Conservation (phyloP, 2,113 vertebrate species). For the Callipepla californica region DNA sequence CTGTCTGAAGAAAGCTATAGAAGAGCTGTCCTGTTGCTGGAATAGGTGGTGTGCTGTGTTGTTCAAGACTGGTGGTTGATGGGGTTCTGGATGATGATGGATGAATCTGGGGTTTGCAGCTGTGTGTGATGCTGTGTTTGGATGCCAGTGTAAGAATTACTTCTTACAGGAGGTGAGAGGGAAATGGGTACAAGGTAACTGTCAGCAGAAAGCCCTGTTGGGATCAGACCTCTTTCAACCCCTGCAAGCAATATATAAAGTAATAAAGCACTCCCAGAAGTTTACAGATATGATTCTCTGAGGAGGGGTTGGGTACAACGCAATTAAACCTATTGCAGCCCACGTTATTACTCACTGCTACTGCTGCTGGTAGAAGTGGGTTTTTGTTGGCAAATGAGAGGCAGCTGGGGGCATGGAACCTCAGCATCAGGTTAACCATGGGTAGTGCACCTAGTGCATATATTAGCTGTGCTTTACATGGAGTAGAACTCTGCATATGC, state of each 20-base stretch:
- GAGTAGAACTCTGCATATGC: too few species aligned
- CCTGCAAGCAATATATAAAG: neutral
- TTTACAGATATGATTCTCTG: neutral
- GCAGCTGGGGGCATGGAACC: neutral
- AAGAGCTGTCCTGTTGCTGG: neutral
- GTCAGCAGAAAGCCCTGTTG: neutral
- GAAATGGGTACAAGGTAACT: neutral
- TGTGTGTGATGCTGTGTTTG: neutral
- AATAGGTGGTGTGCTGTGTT: fast-evolving
- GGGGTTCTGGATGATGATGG: neutral
- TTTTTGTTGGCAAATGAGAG: neutral
- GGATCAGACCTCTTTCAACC: neutral
- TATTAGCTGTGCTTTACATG: neutral
- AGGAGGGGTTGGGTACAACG: fast-evolving
- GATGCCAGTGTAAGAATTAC: neutral
- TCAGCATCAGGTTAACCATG: neutral
- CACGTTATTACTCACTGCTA: fast-evolving
- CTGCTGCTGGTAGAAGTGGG: neutral
- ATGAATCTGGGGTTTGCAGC: neutral
- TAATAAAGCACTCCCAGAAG: neutral
- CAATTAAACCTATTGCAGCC: neutral
- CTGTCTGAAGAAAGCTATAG: neutral
- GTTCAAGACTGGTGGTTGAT: neutral
- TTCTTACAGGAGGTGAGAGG: neutral
- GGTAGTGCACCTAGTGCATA: fast-evolving